Conservation (phyloP, 1,140 invertebrate species). For the Tenebrio molitor region DNA sequence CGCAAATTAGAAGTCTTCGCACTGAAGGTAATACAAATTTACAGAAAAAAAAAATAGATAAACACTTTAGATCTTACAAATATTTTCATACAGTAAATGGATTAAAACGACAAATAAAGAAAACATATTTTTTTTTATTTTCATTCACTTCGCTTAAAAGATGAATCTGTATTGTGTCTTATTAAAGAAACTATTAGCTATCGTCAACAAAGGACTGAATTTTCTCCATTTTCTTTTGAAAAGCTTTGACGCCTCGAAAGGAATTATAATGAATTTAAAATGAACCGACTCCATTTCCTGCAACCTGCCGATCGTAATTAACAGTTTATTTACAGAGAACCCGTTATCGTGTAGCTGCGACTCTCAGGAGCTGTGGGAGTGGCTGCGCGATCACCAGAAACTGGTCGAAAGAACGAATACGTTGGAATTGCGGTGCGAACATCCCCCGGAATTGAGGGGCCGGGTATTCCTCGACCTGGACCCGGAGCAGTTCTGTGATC, state of each 20-base stretch:
- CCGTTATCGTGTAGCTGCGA: constrained; percentile 87
- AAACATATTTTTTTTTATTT: too few relatives aligned
- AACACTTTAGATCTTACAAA: too few relatives aligned
- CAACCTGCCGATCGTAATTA: background rate
- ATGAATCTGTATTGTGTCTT: too few relatives aligned
- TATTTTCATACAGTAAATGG: too few relatives aligned
- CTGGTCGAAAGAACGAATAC: constrained; percentile 69
- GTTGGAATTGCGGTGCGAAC: constrained; percentile 79
- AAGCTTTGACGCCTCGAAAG: too few relatives aligned
- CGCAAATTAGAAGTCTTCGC: constrained; percentile 81
- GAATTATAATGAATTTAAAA: too few relatives aligned
- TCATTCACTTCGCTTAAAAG: too few relatives aligned
- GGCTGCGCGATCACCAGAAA: constrained; percentile 88
- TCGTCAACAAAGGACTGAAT: background rate
- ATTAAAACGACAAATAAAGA: too few relatives aligned
- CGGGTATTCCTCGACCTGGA: constrained; percentile 82
- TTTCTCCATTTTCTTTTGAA: too few relatives aligned
- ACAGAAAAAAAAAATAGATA: too few relatives aligned
- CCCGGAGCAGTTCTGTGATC: constrained; percentile 84
- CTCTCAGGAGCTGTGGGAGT: constrained; percentile 88
- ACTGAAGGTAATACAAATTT: constrained; percentile 90
- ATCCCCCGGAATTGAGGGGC: constrained; percentile 82
- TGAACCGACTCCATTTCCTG: too few relatives aligned
- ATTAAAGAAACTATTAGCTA: constrained; percentile 54
- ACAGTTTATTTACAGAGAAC: constrained; percentile 76